Evolutionary conservation across 2,113 vertebrate species (phyloP).

Genomic region (Odocoileus virginianus): DNA sequence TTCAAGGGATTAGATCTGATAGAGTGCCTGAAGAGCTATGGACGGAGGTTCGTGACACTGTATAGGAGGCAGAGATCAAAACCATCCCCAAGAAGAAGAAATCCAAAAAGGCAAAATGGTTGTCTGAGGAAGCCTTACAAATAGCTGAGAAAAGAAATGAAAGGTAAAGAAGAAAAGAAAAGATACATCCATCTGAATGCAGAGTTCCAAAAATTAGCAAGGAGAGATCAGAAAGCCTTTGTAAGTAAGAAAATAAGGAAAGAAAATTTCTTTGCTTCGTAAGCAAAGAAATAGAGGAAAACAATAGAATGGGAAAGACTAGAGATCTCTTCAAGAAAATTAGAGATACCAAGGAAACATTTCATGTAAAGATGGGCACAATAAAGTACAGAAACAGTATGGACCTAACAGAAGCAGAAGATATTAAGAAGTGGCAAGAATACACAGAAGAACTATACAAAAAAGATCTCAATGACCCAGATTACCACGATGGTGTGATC

Average conservation of each 20-base stretch:
- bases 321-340: neutral
- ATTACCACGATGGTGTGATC: neutral
- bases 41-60: fast-evolving
- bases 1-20: neutral
- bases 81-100: neutral
- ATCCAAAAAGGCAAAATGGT: neutral
- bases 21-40: neutral
- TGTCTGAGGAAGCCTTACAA: neutral
- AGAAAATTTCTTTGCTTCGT: neutral
- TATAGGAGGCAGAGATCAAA: neutral
- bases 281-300: neutral
- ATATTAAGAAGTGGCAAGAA: neutral
- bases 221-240: neutral
- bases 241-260: fast-evolving
- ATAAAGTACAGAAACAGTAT: neutral
- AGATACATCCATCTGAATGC: neutral
- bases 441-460: neutral
- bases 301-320: neutral
- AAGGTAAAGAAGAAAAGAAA: neutral
- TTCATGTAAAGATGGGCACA: neutral
- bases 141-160: neutral
- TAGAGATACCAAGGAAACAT: neutral
- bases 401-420: neutral
- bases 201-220: neutral
- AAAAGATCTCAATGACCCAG: neutral